These are phyloP conservation scores for Epizoanthus ramosus DNA, from an alignment of 92 coral and sea anemone genomes.

Conservation along the genomic window DNA sequence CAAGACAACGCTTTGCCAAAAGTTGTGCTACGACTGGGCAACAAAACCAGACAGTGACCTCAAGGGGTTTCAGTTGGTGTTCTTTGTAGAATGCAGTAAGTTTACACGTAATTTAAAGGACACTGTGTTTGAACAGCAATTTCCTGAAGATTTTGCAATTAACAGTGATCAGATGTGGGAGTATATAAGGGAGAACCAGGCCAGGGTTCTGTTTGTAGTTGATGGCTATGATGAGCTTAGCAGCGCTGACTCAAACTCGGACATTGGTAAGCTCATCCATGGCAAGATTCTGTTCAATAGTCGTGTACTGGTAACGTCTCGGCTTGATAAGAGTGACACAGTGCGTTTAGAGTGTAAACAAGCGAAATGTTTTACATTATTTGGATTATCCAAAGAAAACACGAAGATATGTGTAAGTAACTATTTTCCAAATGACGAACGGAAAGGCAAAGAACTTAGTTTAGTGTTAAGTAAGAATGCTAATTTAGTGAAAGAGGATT, in stretches of 20 bases:
- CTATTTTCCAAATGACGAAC: not conserved
- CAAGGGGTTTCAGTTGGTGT: not conserved
- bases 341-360: not conserved
- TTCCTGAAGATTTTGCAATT: not conserved
- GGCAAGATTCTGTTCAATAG: not conserved
- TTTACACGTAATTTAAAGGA: not conserved
- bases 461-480: not conserved
- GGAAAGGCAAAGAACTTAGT: not conserved
- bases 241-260: not conserved
- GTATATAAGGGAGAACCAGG: not conserved
- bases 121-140: not conserved
- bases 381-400: not conserved
- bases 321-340: not conserved
- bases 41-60: not conserved
- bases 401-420: not conserved
- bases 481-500: not conserved
- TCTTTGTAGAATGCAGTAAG: not conserved
- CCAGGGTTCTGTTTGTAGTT: not conserved
- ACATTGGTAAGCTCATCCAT: not conserved
- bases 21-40: not conserved
- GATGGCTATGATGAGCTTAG: slow-evolving; percentile 2
- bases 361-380: not conserved
- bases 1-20: not conserved
- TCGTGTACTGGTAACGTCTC: not conserved
- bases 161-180: not conserved